These are phyloP conservation scores for Gambusia affinis DNA, from an alignment of 2,113 vertebrate species.

Conservation along the genomic window DNA sequence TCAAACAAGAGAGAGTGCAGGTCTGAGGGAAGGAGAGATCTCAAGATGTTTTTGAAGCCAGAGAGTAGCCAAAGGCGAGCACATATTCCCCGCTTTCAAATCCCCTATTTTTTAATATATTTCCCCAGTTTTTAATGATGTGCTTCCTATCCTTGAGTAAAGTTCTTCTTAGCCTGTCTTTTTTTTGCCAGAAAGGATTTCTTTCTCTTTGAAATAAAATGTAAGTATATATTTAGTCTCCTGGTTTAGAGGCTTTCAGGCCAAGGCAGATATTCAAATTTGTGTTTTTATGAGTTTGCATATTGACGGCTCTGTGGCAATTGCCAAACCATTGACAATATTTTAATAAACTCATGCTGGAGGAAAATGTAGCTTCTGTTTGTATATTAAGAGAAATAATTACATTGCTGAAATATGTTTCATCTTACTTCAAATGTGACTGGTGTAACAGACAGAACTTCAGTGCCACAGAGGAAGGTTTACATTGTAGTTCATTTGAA, in stretches of 20 bases:
- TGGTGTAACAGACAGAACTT: neutral
- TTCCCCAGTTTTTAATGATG: conserved; percentile 79
- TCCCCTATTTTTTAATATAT: conserved; percentile 77
- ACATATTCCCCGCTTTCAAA: conserved; percentile 74
- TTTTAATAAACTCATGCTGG: conserved; percentile 63
- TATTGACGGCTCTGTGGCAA: conserved; percentile 66
- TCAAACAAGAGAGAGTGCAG: conserved; percentile 75
- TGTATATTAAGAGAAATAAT: conserved; percentile 44
- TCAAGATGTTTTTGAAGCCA: conserved; percentile 75
- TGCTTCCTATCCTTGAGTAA: conserved; percentile 82
- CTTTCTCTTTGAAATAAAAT: conserved; percentile 81
- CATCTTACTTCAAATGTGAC: neutral
- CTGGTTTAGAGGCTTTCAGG: conserved; percentile 75
- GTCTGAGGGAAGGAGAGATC: conserved; percentile 73
- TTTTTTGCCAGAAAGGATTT: conserved; percentile 66
- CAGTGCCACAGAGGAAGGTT: neutral
- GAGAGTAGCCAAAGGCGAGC: conserved; percentile 76
- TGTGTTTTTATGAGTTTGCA: conserved; percentile 72
- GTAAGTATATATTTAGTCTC: conserved; percentile 85
- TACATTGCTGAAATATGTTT: neutral
- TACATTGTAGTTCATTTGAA: neutral
- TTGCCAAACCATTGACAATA: conserved; percentile 67
- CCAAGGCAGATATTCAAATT: conserved; percentile 73
- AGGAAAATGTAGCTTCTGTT: conserved; percentile 26
- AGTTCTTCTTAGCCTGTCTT: conserved; percentile 74